Conservation (phyloP, 2,113 vertebrate species). For the Oriolus oriolus region DNA sequence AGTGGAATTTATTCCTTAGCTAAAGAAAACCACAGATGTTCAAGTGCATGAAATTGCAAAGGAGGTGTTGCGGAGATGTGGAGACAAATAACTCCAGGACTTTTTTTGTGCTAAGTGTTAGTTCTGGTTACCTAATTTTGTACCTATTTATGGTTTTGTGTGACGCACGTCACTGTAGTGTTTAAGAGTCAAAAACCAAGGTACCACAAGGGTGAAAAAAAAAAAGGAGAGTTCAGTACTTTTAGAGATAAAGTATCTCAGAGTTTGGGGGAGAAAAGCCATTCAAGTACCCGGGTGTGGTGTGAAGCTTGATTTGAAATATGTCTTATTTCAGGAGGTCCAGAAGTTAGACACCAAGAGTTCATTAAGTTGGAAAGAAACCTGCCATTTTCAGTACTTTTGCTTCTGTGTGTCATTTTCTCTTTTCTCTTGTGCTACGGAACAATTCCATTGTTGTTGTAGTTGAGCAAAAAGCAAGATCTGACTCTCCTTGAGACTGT, state of each 20-base stretch:
- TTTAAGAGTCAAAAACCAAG: neutral
- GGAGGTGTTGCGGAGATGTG: constrained; percentile 66
- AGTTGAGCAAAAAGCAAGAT: neutral
- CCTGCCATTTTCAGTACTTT: neutral
- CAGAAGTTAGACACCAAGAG: neutral
- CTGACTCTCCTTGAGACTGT: neutral
- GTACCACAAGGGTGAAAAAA: neutral
- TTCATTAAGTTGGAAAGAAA: neutral
- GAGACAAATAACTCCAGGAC: constrained; percentile 55
- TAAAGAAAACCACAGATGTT: constrained; percentile 64
- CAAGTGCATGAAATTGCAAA: constrained; percentile 55
- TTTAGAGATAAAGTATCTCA: neutral
- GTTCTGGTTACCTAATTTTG: constrained; percentile 60
- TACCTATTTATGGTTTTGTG: constrained; percentile 19
- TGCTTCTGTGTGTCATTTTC: neutral
- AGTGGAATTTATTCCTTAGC: constrained; percentile 48
- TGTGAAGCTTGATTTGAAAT: neutral
- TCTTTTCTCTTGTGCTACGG: neutral
- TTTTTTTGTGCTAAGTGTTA: constrained; percentile 50
- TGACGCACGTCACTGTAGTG: constrained; percentile 11
- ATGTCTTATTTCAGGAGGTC: neutral
- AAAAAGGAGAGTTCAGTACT: neutral
- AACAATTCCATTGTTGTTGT: neutral
- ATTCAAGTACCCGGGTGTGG: neutral
- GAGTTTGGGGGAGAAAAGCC: neutral